A percentile compares a stretch with the other conserved stretches of the same genome.
Evolutionary conservation across 2,113 vertebrate species (phyloP).

Genomic region (Bombycilla garrulus): DNA sequence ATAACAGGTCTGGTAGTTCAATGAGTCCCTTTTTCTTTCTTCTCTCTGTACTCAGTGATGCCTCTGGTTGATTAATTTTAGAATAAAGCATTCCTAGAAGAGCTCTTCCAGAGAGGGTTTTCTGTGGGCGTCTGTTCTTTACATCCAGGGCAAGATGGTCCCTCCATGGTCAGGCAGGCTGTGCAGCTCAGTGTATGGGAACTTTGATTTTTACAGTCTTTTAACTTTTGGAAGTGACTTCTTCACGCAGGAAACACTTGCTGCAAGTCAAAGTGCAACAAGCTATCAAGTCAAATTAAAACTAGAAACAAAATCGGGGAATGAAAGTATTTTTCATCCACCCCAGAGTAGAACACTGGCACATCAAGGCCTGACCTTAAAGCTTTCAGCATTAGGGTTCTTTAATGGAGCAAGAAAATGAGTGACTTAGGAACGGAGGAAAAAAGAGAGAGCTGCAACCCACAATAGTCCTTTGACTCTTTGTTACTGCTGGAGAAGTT

Average conservation of each 20-base stretch:
- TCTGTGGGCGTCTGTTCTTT: not conserved
- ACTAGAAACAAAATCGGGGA: not conserved
- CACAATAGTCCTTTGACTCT: not conserved
- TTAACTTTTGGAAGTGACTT: constrained; percentile 27
- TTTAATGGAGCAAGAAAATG: constrained; percentile 32
- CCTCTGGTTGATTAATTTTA: constrained; percentile 40
- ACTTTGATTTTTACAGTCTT: constrained; percentile 40
- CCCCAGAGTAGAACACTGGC: not conserved
- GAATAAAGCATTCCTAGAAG: constrained; percentile 29
- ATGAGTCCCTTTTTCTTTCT: not conserved
- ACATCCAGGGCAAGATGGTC: constrained; percentile 7
- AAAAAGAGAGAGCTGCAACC: not conserved
- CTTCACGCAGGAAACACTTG: not conserved
- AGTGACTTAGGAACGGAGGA: not conserved
- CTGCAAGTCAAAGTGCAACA: constrained; percentile 45
- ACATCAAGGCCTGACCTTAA: constrained; percentile 33
- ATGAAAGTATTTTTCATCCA: not conserved
- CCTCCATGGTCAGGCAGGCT: constrained; percentile 6
- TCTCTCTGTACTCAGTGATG: not conserved
- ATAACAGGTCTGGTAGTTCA: constrained; percentile 9
- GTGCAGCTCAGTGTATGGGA: not conserved
- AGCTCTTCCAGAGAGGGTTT: not conserved
- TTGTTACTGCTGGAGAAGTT: not conserved
- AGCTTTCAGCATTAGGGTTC: not conserved
- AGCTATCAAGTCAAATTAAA: constrained; percentile 49